Conservation (phyloP, 2,797 vertebrate genomes). For the Cichlasoma orientale region DNA sequence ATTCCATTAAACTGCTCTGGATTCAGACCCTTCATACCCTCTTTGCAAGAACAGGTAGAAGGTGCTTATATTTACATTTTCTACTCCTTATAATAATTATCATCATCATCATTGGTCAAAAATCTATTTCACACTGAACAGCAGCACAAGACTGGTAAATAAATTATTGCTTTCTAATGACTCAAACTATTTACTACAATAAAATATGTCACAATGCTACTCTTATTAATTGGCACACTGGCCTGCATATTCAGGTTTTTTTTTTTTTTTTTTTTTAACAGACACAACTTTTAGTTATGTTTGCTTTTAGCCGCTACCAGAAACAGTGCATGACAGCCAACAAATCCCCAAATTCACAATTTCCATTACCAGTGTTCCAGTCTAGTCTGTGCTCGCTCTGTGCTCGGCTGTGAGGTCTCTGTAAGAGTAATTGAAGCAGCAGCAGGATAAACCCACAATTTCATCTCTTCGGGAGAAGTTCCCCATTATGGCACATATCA, state of each 20-base stretch:
- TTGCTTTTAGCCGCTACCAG: background rate
- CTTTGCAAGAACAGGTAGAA: background rate
- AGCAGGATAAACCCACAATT: constrained; percentile 14
- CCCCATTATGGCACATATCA: constrained; percentile 10
- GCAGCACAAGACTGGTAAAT: background rate
- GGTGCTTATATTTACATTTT: background rate
- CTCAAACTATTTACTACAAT: no score
- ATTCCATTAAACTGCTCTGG: fast-evolving
- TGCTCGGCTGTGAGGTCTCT: constrained; percentile 5
- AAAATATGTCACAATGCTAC: no score
- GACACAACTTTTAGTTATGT: background rate
- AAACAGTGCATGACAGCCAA: background rate
- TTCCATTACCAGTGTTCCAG: background rate
- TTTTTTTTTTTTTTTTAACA: no score
- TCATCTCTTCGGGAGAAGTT: constrained; percentile 7
- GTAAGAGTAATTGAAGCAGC: constrained; percentile 18
- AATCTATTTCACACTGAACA: background rate
- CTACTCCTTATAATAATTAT: background rate
- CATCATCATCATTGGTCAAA: background rate
- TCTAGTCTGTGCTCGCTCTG: background rate
- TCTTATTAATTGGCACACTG: background rate
- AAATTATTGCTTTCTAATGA: background rate
- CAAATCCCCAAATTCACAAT: background rate
- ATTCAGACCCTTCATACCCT: background rate
- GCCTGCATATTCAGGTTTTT: background rate